These are phyloP conservation scores for Ciconia nigra DNA, from an alignment of 2,797 vertebrate genomes.

Conservation along the genomic window DNA sequence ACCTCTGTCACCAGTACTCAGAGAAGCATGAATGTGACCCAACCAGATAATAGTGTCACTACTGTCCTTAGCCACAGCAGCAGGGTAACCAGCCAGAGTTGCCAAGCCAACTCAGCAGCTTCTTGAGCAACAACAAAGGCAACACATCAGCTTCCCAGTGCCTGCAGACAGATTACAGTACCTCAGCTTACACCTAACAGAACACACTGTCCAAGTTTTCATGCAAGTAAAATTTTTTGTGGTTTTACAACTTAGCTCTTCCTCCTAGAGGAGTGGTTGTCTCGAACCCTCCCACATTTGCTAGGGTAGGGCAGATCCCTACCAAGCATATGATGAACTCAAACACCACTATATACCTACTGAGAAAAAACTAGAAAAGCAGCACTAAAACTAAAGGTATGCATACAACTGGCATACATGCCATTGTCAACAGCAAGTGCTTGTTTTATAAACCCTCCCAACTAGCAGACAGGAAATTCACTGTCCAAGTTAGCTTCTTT, in stretches of 20 bases:
- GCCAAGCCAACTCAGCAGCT: not conserved
- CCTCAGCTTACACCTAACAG: not conserved
- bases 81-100: not conserved
- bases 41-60: not conserved
- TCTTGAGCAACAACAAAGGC: not conserved
- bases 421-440: not conserved
- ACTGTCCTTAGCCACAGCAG: not conserved
- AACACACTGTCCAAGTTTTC: not conserved
- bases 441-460: not conserved
- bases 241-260: not conserved
- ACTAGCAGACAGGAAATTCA: slow-evolving; percentile 23
- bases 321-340: not conserved
- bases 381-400: not conserved
- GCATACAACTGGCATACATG: not conserved
- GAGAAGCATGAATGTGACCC: not conserved
- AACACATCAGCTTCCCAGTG: not conserved
- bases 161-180: not conserved
- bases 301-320: not conserved
- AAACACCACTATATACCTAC: not conserved
- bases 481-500: slow-evolving; percentile 21
- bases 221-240: not conserved
- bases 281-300: not conserved
- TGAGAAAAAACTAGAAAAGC: not conserved
- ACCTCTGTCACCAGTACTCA: not conserved
- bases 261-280: not conserved